Evolutionary conservation across 35 echinoderm and acorn worm species (phyloP).

Genomic region (Nesometra sesokonis): DNA sequence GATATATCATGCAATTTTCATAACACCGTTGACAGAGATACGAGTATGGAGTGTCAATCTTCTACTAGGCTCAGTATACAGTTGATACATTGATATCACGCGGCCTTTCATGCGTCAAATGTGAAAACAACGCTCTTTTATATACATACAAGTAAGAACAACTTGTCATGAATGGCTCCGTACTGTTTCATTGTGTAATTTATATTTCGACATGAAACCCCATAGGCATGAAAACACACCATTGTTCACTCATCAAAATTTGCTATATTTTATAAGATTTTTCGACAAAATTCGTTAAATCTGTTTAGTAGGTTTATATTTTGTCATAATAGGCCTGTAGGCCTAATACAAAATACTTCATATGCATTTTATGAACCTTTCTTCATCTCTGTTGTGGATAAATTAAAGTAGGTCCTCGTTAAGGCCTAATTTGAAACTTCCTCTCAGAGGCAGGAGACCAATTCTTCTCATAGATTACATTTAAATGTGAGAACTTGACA

Average conservation of each 20-base stretch:
- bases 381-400: too few species aligned
- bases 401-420: too few species aligned
- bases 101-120: not conserved
- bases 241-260: not conserved
- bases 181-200: not conserved
- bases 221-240: not conserved
- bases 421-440: too few species aligned
- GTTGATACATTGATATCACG: not conserved
- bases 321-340: too few species aligned
- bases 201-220: not conserved
- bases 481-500: too few species aligned
- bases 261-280: not conserved
- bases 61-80: not conserved
- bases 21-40: not conserved
- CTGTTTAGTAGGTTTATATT: not conserved
- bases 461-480: too few species aligned
- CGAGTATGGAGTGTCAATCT: not conserved
- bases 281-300: not conserved
- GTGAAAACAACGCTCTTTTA: not conserved
- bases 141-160: not conserved
- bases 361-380: too few species aligned
- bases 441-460: too few species aligned
- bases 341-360: too few species aligned
- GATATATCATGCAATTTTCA: not conserved
- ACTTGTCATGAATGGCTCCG: not conserved